These are phyloP conservation scores for Melieria picta DNA, from an alignment of 2,888 invertebrate genomes.

Conservation along the genomic window DNA sequence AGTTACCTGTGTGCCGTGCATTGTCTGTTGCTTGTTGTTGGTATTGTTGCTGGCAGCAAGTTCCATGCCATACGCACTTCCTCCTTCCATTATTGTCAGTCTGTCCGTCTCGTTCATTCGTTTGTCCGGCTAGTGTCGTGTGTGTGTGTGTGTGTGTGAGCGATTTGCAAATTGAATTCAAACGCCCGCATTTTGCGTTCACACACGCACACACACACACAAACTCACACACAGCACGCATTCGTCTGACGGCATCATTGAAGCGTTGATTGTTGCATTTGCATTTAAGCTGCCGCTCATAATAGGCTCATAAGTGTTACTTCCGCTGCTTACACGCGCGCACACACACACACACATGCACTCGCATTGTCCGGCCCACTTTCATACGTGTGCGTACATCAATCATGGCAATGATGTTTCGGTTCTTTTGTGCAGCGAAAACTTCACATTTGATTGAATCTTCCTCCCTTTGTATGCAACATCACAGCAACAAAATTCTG, in stretches of 20 bases:
- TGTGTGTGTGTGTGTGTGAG: too few species aligned
- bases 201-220: background rate
- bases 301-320: slow-evolving; percentile 42
- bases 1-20: too few species aligned
- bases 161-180: too few species aligned
- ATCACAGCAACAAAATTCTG: background rate
- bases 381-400: too few species aligned
- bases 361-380: background rate
- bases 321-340: slow-evolving; percentile 41
- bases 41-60: too few species aligned
- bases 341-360: slow-evolving; percentile 27
- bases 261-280: background rate
- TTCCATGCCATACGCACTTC: too few species aligned
- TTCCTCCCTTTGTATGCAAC: background rate
- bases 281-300: slow-evolving; percentile 2
- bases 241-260: too few species aligned
- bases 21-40: too few species aligned
- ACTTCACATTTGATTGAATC: background rate
- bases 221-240: background rate
- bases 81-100: too few species aligned
- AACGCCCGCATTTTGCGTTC: background rate
- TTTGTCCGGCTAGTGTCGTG: too few species aligned
- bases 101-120: too few species aligned
- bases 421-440: background rate
- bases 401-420: background rate